These are phyloP conservation scores for Ochotona princeps DNA, from an alignment of 2,113 vertebrate species.

Conservation along the genomic window DNA sequence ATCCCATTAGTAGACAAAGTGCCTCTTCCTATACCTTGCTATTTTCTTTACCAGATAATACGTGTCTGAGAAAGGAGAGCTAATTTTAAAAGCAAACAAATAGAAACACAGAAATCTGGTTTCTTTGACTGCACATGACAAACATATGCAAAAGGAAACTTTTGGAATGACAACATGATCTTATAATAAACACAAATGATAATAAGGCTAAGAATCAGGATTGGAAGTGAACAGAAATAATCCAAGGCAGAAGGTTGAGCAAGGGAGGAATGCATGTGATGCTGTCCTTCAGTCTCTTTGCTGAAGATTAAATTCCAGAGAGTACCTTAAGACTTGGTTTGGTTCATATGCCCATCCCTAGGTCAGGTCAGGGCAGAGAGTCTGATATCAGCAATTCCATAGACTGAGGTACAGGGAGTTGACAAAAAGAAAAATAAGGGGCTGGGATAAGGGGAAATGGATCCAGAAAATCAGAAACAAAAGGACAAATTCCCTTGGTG, in stretches of 20 bases:
- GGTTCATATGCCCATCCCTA: neutral
- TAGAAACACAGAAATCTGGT: neutral
- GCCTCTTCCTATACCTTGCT: neutral
- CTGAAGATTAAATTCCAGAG: neutral
- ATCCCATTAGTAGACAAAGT: neutral
- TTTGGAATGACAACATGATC: slow-evolving; percentile 15
- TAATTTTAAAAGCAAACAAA: neutral
- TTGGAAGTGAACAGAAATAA: neutral
- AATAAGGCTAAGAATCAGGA: neutral
- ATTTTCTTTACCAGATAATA: neutral
- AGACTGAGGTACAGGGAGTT: neutral
- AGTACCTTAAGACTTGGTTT: neutral
- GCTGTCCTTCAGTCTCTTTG: neutral
- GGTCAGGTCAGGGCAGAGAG: neutral
- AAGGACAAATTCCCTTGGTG: neutral
- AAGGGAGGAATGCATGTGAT: neutral
- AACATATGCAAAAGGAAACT: neutral
- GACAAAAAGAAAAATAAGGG: neutral
- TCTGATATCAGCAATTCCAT: neutral
- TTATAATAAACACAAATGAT: slow-evolving; percentile 1
- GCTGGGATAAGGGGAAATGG: neutral
- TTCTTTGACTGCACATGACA: neutral
- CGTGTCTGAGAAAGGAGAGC: neutral
- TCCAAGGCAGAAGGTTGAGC: neutral
- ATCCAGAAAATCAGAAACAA: neutral